Evolutionary conservation across 2,888 invertebrate genomes (phyloP).

Genomic region (Drosophila birchii): DNA sequence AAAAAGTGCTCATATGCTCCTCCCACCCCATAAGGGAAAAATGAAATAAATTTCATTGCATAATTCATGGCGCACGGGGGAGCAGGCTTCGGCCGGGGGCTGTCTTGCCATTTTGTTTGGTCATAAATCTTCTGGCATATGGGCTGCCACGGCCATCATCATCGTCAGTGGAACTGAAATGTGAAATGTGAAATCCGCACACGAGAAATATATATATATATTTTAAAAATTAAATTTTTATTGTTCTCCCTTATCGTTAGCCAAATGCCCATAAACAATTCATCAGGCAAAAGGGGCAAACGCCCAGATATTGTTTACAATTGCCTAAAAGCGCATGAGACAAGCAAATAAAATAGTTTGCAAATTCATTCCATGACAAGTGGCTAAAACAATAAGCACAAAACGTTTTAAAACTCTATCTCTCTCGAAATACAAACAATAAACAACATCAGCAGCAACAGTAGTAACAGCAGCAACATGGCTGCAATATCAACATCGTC

Average conservation of each 20-base stretch:
- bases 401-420: conserved; percentile 43
- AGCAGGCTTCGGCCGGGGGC: conserved; percentile 12
- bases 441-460: conserved; percentile 30
- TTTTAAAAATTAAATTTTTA: conserved; percentile 58
- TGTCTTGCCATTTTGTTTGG: conserved; percentile 61
- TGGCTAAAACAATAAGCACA: conserved; percentile 71
- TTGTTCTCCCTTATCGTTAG: conserved; percentile 55
- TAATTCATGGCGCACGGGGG: conserved; percentile 61
- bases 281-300: conserved; percentile 21
- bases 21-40: conserved; percentile 42
- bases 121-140: conserved; percentile 76
- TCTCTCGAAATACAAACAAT: conserved; percentile 35
- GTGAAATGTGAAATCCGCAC: conserved; percentile 23
- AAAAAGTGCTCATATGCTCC: conserved; percentile 62
- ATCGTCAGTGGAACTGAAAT: conserved; percentile 28
- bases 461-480: conserved; percentile 23
- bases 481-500: conserved; percentile 35
- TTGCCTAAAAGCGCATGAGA: conserved; percentile 42
- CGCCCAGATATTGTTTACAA: conserved; percentile 36
- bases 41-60: conserved; percentile 77
- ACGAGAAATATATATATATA: conserved; percentile 33
- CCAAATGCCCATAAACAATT: conserved; percentile 47
- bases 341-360: conserved; percentile 41
- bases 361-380: conserved; percentile 59
- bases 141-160: conserved; percentile 57